Conservation (phyloP, 2,888 invertebrate genomes). For the Lepidocyrtoides sp. region DNA sequence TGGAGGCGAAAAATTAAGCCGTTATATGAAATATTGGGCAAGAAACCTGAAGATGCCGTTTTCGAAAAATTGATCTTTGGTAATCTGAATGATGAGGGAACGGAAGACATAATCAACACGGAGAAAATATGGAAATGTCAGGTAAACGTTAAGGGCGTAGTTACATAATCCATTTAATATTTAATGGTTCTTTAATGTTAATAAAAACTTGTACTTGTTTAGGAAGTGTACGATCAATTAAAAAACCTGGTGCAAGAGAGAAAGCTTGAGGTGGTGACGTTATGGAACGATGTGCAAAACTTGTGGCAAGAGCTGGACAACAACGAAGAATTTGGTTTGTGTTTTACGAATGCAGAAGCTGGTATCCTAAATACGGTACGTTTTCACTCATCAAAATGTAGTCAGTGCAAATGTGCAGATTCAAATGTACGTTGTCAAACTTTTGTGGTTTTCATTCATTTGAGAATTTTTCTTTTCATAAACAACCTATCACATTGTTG, state of each 20-base stretch:
- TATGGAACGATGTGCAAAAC: conserved; percentile 62
- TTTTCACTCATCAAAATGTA: neutral
- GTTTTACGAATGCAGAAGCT: conserved; percentile 71
- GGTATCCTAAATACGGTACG: conserved; percentile 72
- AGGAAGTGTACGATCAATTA: conserved; percentile 66
- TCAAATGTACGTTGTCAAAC: too few species aligned
- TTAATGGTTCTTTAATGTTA: too few species aligned
- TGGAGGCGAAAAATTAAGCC: conserved; percentile 79
- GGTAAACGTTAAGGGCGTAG: neutral
- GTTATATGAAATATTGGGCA: conserved; percentile 65
- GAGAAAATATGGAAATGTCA: conserved; percentile 57
- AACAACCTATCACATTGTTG: too few species aligned
- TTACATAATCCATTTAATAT: too few species aligned
- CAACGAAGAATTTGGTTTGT: conserved; percentile 73
- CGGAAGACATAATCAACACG: neutral
- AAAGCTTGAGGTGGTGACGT: neutral
- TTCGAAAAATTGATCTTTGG: conserved; percentile 33
- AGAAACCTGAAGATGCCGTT: conserved; percentile 16
- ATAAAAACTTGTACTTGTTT: conserved; percentile 8
- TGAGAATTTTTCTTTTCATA: too few species aligned
- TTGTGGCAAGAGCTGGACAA: conserved; percentile 60
- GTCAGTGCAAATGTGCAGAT: too few species aligned
- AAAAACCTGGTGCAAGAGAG: conserved; percentile 20
- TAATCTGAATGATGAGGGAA: neutral
- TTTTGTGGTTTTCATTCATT: too few species aligned